Conservation (phyloP, 2,113 vertebrate genomes). For the Chaenocephalus aceratus region DNA sequence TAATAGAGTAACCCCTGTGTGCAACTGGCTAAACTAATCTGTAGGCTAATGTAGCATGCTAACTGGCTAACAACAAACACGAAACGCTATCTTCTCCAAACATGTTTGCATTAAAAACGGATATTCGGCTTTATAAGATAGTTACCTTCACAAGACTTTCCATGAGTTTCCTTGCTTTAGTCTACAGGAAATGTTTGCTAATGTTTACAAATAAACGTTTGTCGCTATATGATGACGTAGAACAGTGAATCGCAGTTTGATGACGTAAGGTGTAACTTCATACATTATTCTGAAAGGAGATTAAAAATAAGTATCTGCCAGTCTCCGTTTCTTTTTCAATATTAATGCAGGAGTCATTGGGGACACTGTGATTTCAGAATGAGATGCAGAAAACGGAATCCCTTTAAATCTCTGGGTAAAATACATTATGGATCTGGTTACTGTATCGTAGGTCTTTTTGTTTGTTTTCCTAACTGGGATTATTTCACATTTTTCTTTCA, state of each 20-base stretch:
- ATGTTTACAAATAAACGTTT: constrained; percentile 60
- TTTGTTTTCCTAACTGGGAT: not conserved
- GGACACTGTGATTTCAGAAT: not conserved
- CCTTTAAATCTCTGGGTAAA: not conserved
- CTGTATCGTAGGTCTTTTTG: not conserved
- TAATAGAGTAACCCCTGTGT: not conserved
- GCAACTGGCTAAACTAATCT: not conserved
- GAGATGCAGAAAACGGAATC: not conserved
- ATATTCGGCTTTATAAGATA: not conserved
- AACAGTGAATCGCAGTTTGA: constrained; percentile 29
- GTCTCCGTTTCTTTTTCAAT: not conserved
- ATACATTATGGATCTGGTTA: not conserved
- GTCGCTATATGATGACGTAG: constrained; percentile 69
- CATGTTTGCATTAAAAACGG: not conserved
- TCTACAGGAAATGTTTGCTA: not conserved
- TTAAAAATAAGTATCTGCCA: not conserved
- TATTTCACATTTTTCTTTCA: not conserved
- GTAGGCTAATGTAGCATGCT: constrained; percentile 1
- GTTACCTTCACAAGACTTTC: constrained; percentile 80
- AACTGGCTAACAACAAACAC: not conserved
- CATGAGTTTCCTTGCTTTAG: constrained; percentile 28
- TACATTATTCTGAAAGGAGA: constrained; percentile 5
- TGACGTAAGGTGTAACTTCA: constrained; percentile 43
- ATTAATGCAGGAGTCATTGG: constrained; percentile 1
- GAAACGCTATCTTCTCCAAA: not conserved